Base-by-base conservation (phyloP, 1,140 invertebrate species). In the Pissodes strobi region DNA sequence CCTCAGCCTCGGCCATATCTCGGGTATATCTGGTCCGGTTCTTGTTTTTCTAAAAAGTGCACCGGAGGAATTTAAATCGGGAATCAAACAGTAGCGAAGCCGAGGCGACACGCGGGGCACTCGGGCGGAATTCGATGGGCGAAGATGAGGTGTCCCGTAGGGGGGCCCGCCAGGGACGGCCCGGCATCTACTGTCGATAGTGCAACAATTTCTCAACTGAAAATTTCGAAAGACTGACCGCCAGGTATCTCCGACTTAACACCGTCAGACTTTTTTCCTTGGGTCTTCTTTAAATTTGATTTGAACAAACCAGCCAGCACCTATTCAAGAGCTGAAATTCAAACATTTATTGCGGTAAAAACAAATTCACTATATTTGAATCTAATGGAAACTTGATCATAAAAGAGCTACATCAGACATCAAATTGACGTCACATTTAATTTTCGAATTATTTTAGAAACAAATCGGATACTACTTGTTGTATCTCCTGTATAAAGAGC, bases 1-100 rank as follows among this genome's bases (percentile, higher is more conserved):
- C 18, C 46, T 49, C 18, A 22, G 25, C n/a, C n/a, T n/a, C 41
- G 41, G 15, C 19, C 46, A 23, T 10, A 49, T 45, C 2, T n/a
- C 2, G 13, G 22, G 6, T 22, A 48, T 3, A 52, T 55, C 52
- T 18, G 18, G 34, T 37, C 49, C 12, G 68, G 41, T 57, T 66
- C 67, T 73, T 74, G 68, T 73, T 74, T 70, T 73, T 69, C 62
- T 72, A 68, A 68, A 66, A 73, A 72, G 60, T 64, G 72, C 69
- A 67, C 71, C 61, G 61, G 52, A 68, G 73, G 73, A 75, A 75
- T 75, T 70, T 75, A 75, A 75, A 75, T 75, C 70, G 25, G 25
- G 68, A 72, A 74, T 68, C 72, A 69, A 75, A 74, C 74, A 74
- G 74, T 75, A 75, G 74, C 74, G 64, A 67, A 74, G 70, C 61